Base-by-base conservation (phyloP, 2,113 vertebrate species). In the Isurus oxyrinchus region DNA sequence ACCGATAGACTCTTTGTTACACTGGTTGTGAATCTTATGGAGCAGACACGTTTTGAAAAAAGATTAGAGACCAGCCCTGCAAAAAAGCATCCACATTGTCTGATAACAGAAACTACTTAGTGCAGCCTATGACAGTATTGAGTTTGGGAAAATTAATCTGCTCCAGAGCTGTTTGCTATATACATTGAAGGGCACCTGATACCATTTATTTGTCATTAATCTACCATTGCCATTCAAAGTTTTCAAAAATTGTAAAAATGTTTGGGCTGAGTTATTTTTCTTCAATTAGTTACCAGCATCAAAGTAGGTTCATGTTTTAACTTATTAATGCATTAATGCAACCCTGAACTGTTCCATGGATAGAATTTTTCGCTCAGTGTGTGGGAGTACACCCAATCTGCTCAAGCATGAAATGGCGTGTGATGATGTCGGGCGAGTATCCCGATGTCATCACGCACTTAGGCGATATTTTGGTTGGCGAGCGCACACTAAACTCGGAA, bases 71-170 rank as follows among this genome's bases (percentile, higher is more conserved):
- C 76, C 25, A 72, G 67, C 67, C 13, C 49, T 76, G n/a, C 49
- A 55, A 95, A 72, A 13, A 31, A 44, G 96, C 79, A 87, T 49
- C 40, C 84, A 97, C n/a, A 63, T 97, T 96, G 94, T 96, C 96
- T 97, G 94, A 96, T 97, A 97, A 97, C 0, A 19, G 96, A 97
- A 97, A 97, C 72, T 72, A 61, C 96, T 97, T 97, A 97, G 96
- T 49, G 11, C 66, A 97, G 95, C 90, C 96, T 6, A 27, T 90
- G 88, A 97, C 31, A 96, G 76, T 96, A 96, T 96, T 97, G 96
- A 97, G 76, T 87, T 0, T 6, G 96, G 94, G 21, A 69, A 97
- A 97, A 97, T 96, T 97, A 96, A 96, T 44, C 96, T 97, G 87
- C 35, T 96, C 96, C 76, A 96, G 96, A 95, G 96, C 67, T 79